Percentiles rank a stretch among this genome's conserved stretches.
Evolutionary conservation across 1,140 invertebrate genomes (phyloP).

Genomic region (Vollenhovia emeryi): DNA sequence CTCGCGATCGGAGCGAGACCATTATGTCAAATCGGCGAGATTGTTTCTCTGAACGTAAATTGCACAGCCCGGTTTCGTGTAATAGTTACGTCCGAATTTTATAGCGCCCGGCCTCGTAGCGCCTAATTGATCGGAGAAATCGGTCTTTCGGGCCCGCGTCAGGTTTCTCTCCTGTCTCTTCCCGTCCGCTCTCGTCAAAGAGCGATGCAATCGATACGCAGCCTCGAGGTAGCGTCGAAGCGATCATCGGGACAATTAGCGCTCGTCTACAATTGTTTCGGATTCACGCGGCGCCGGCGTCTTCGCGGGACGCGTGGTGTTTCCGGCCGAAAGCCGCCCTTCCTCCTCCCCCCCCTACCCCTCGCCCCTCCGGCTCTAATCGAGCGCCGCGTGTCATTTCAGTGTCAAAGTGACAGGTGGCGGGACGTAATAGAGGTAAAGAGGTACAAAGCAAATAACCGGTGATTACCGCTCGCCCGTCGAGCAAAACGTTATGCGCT

Average conservation of each 20-base stretch:
- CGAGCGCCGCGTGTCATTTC: constrained; percentile 30
- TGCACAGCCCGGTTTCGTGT: constrained; percentile 29
- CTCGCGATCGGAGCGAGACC: constrained; percentile 62
- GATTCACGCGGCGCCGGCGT: background rate
- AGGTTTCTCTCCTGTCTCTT: background rate
- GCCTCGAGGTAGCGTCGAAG: background rate
- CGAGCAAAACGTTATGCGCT: constrained; percentile 21
- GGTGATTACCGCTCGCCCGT: background rate
- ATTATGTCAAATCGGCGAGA: constrained; percentile 69
- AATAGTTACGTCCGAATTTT: constrained; percentile 36
- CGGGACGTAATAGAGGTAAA: constrained; percentile 33
- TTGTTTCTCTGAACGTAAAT: constrained; percentile 72
- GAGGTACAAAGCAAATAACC: constrained; percentile 43
- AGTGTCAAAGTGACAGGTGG: constrained; percentile 43
- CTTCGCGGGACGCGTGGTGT: constrained; percentile 5
- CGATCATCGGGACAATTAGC: background rate
- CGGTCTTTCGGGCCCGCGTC: background rate
- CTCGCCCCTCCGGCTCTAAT: background rate
- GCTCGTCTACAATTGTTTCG: constrained; percentile 3
- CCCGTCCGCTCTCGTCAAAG: too few species aligned
- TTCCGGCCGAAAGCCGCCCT: constrained; percentile 26
- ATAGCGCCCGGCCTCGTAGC: constrained; percentile 15
- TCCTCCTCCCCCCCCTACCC: too few species aligned
- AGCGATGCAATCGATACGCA: background rate
- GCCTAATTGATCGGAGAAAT: constrained; percentile 26